These are phyloP conservation scores for Laothoe populi DNA, from an alignment of 2,888 invertebrate species.

Conservation along the genomic window DNA sequence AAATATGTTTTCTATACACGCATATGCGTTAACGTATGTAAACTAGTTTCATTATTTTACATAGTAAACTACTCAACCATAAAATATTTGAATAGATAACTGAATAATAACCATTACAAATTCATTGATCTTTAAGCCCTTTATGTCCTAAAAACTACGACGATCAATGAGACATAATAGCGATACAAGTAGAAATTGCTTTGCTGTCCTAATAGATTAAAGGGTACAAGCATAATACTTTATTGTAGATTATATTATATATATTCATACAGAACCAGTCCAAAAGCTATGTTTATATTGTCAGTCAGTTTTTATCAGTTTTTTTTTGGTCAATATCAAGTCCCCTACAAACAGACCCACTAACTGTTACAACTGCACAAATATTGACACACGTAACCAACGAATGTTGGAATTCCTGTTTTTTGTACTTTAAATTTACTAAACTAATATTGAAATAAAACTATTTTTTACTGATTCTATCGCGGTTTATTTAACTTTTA, in stretches of 20 bases:
- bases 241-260: too few species aligned
- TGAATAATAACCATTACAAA: background rate
- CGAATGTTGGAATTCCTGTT: conserved; percentile 1
- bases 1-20: background rate
- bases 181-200: too few species aligned
- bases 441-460: background rate
- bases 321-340: background rate
- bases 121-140: too few species aligned
- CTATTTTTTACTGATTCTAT: too few species aligned
- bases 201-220: too few species aligned
- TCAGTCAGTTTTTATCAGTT: background rate
- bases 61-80: background rate
- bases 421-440: background rate
- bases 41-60: background rate
- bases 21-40: background rate
- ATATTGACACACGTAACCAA: conserved; percentile 4
- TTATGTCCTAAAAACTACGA: too few species aligned
- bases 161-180: too few species aligned
- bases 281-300: too few species aligned
- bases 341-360: too few species aligned
- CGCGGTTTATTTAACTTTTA: too few species aligned
- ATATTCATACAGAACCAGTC: too few species aligned
- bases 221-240: too few species aligned
- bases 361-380: conserved; percentile 18
- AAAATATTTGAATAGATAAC: background rate